phyloP scores from a whole-genome alignment of 2,888 invertebrate genomes.

The Dicyrtoma fusca region DNA sequence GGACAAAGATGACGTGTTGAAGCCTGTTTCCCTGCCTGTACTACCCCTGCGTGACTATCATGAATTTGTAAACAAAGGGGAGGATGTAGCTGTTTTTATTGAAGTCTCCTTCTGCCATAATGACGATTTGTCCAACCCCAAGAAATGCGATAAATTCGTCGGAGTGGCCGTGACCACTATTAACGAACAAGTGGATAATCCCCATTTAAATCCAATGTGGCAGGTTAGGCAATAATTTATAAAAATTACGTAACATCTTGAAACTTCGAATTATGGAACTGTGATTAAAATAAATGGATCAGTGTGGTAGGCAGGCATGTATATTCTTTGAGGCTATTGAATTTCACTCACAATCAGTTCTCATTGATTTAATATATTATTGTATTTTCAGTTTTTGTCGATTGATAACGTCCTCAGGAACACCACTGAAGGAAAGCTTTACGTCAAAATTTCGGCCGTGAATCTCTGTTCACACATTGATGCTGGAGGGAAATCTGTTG shows the following conservation, averaged over 20 bases:
- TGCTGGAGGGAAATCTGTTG: neutral
- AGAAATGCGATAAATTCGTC: neutral
- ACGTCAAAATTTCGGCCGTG: neutral
- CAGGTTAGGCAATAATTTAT: neutral
- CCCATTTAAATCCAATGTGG: constrained; percentile 10
- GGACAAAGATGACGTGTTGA: neutral
- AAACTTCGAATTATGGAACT: neutral
- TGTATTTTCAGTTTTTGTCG: constrained; percentile 11
- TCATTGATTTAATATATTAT: too few species aligned
- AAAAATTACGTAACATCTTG: neutral
- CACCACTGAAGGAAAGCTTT: neutral
- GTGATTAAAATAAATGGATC: neutral
- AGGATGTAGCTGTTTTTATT: neutral
- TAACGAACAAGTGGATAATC: neutral
- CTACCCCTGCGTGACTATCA: neutral
- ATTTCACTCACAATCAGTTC: too few species aligned
- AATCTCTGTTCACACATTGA: neutral
- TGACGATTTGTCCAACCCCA: neutral
- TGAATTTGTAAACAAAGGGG: neutral
- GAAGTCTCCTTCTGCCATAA: neutral
- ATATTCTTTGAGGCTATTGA: too few species aligned
- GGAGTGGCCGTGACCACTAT: neutral
- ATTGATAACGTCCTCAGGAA: neutral
- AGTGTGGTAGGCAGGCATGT: too few species aligned
- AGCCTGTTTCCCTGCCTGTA: neutral